phyloP scores from a whole-genome alignment of 2,797 vertebrate genomes.

The Limosa lapponica region DNA sequence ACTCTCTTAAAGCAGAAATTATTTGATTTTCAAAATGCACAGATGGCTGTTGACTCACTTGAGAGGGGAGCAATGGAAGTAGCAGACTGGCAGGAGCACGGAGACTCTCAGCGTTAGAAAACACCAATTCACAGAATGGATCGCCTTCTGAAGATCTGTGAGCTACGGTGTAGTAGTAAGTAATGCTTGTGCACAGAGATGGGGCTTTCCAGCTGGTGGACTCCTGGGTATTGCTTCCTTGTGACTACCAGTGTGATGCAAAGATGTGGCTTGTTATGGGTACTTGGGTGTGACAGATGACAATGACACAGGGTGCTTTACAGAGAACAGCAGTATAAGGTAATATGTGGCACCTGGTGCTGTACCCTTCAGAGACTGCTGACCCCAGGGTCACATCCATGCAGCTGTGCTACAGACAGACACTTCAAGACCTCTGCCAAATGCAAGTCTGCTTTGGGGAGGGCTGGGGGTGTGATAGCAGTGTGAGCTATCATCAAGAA shows the following conservation, averaged over 20 bases:
- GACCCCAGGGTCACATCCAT: not conserved
- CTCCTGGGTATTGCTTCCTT: not conserved
- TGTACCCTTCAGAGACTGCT: not conserved
- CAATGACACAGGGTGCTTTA: not conserved
- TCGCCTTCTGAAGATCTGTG: not conserved
- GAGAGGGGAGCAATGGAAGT: not conserved
- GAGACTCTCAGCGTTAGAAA: slow-evolving; percentile 3
- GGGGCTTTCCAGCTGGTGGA: slow-evolving; percentile 20
- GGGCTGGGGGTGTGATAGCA: not conserved
- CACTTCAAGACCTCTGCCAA: not conserved
- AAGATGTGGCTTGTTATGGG: not conserved
- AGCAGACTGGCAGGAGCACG: not conserved
- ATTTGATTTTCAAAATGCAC: slow-evolving; percentile 51
- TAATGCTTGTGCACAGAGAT: not conserved
- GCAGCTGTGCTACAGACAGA: not conserved
- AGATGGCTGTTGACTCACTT: slow-evolving; percentile 59
- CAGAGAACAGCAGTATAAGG: not conserved
- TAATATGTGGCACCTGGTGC: not conserved
- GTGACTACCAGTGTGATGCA: not conserved
- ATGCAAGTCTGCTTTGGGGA: not conserved
- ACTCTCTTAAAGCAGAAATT: slow-evolving; percentile 23
- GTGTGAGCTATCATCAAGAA: not conserved
- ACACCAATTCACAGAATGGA: not conserved
- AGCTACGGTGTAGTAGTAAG: not conserved
- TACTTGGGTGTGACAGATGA: not conserved